Evolutionary conservation across 2,797 vertebrate genomes (phyloP).

Genomic region (Leucoraja ocellata): DNA sequence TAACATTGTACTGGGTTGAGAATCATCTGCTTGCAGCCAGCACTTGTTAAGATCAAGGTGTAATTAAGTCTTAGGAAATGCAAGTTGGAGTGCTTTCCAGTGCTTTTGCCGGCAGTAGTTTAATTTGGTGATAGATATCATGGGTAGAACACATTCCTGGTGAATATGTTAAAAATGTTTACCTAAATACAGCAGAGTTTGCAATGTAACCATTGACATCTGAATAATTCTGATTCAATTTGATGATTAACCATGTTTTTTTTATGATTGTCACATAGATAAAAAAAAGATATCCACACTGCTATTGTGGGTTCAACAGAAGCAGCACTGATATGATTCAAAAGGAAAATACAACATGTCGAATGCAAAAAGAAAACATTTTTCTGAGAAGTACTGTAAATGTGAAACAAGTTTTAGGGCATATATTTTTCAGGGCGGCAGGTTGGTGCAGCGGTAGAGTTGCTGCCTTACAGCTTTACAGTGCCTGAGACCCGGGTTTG

Average conservation of each 20-base stretch:
- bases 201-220: background rate
- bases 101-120: background rate
- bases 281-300: background rate
- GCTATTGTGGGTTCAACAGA: background rate
- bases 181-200: too few species aligned
- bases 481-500: too few species aligned
- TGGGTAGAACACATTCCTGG: background rate
- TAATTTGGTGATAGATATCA: background rate
- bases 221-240: background rate
- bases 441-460: too few species aligned
- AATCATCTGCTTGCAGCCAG: background rate
- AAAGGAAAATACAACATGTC: background rate
- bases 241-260: background rate
- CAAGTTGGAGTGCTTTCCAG: background rate
- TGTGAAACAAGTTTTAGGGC: background rate
- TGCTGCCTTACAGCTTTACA: too few species aligned
- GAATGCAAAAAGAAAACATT: background rate
- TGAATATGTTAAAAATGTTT: background rate
- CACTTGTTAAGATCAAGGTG: background rate
- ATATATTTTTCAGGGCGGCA: too few species aligned
- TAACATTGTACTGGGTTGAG: conserved; percentile 19
- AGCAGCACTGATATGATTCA: background rate
- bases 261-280: background rate
- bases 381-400: background rate
- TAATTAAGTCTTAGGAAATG: background rate